Conservation (phyloP, 2,888 invertebrate species). For the Macrophya alboannulata region DNA sequence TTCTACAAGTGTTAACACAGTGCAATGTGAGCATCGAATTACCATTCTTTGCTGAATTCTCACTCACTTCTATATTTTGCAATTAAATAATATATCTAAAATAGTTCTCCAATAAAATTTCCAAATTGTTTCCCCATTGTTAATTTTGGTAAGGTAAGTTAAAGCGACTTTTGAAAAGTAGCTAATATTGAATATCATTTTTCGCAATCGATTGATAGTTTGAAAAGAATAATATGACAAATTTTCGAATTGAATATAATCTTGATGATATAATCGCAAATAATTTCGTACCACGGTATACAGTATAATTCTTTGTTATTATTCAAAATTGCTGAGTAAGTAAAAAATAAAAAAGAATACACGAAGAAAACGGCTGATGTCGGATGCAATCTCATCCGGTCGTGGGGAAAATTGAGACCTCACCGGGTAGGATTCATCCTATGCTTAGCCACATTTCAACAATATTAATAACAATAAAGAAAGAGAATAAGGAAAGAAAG, state of each 20-base stretch:
- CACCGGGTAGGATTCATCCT: constrained; percentile 80
- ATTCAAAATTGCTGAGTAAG: constrained; percentile 8
- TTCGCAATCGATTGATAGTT: no score
- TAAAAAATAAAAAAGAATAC: not conserved
- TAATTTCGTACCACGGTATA: constrained; percentile 2
- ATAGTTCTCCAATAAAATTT: not conserved
- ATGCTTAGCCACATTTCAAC: constrained; percentile 65
- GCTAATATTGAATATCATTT: no score
- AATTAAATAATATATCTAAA: not conserved
- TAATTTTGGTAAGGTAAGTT: not conserved
- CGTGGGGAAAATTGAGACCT: constrained; percentile 67
- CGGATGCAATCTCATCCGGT: constrained; percentile 74
- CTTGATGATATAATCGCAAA: not conserved
- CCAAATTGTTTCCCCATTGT: not conserved
- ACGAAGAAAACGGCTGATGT: constrained; percentile 64
- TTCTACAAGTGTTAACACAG: constrained; percentile 29
- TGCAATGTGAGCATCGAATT: not conserved
- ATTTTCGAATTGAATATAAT: no score
- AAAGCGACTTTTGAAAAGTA: not conserved
- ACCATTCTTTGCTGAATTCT: not conserved
- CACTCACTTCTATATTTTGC: not conserved
- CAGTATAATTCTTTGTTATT: constrained; percentile 1
- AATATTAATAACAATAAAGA: constrained; percentile 28
- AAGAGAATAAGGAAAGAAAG: not conserved
- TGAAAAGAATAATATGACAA: no score